Conservation (phyloP, 2,797 vertebrate genomes). For the Glyptemys insculpta region DNA sequence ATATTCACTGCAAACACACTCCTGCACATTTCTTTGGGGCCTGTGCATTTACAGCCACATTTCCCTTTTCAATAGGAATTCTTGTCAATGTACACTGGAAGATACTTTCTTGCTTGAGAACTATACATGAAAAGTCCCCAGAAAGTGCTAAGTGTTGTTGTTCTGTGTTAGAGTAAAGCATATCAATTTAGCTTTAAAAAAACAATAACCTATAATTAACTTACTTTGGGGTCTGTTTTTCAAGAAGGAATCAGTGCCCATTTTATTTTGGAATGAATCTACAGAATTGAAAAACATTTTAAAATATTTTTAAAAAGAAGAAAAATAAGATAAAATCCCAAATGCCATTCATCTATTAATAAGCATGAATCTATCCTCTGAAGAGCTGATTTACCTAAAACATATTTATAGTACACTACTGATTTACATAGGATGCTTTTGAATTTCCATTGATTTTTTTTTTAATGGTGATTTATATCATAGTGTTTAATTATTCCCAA, state of each 20-base stretch:
- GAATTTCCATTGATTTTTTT: neutral
- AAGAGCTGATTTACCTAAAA: neutral
- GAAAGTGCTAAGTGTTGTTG: accelerated
- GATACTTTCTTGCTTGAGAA: neutral
- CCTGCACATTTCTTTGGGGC: constrained; percentile 31
- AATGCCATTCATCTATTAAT: constrained; percentile 50
- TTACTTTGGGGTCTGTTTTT: neutral
- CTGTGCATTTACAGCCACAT: neutral
- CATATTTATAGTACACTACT: neutral
- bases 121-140: neutral
- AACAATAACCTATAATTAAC: neutral
- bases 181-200: neutral
- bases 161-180: neutral
- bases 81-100: accelerated
- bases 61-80: neutral
- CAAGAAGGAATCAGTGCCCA: neutral
- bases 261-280: neutral
- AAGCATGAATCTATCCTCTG: constrained; percentile 6
- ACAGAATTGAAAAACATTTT: neutral
- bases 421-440: neutral
- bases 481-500: neutral
- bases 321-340: neutral
- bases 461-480: neutral
- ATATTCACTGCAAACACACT: neutral
- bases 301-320: neutral